Evolutionary conservation across 1,140 invertebrate species (phyloP).

Genomic region (Panagrolaimus sp.): DNA sequence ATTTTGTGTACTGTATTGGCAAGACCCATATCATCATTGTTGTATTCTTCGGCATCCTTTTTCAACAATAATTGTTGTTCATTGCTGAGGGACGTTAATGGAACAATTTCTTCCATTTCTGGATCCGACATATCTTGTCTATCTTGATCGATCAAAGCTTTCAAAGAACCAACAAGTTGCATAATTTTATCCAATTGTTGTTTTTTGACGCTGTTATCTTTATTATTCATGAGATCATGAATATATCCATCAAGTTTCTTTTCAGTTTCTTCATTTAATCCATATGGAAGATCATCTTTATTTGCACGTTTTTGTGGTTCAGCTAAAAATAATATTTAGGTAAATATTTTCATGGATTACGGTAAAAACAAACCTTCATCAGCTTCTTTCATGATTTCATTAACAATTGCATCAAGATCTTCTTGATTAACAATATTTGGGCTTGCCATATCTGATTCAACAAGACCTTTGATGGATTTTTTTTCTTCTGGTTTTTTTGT

Average conservation of each 20-base stretch:
- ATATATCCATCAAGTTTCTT: constrained; percentile 40
- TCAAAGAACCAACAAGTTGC: constrained; percentile 33
- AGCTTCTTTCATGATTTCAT: constrained; percentile 11
- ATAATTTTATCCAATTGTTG: constrained; percentile 38
- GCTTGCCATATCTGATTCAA: not conserved
- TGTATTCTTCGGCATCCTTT: constrained; percentile 54
- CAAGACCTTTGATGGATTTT: not conserved
- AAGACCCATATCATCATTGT: constrained; percentile 53
- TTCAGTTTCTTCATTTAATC: constrained; percentile 32
- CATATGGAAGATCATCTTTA: constrained; percentile 2
- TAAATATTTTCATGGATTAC: not conserved
- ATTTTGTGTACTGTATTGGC: constrained; percentile 56
- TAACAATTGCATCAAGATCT: not conserved
- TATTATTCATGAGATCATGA: constrained; percentile 32
- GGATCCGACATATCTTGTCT: constrained; percentile 20
- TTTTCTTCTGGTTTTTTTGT: not conserved
- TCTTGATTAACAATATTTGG: not conserved
- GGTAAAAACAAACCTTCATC: constrained; percentile 2
- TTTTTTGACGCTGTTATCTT: constrained; percentile 25
- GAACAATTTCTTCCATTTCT: constrained; percentile 55
- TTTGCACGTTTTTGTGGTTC: constrained; percentile 5
- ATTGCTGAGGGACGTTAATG: constrained; percentile 38
- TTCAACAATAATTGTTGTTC: constrained; percentile 47
- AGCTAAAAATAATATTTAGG: not conserved
- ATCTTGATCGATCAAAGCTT: constrained; percentile 34